These are phyloP conservation scores for Perognathus longimembris DNA, from an alignment of 2,113 vertebrate species.

Conservation along the genomic window DNA sequence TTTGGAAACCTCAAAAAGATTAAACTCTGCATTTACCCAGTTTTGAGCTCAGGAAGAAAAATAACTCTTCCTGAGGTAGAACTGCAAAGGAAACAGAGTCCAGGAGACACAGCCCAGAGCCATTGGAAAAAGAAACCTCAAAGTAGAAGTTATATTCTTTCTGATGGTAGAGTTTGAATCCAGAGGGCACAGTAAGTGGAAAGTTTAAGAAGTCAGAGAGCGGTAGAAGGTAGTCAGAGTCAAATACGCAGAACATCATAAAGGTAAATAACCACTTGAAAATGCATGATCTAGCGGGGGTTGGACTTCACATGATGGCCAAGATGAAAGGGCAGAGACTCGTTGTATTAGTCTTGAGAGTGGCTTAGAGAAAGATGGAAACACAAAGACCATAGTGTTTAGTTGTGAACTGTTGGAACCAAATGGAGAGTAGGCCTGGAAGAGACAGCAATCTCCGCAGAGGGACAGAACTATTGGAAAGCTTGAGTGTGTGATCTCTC, in stretches of 20 bases:
- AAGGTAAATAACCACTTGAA: not conserved
- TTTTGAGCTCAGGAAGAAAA: not conserved
- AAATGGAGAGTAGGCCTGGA: not conserved
- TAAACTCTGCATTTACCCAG: not conserved
- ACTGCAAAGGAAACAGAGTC: not conserved
- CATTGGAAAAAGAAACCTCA: not conserved
- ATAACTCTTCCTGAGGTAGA: not conserved
- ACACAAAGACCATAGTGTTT: not conserved
- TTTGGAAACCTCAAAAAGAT: not conserved
- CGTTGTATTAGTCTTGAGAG: not conserved
- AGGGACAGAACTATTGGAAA: not conserved
- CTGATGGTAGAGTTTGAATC: too few relatives aligned
- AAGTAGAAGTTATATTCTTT: not conserved
- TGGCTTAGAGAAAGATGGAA: not conserved
- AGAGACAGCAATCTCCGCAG: not conserved
- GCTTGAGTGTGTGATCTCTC: not conserved
- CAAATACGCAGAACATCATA: not conserved
- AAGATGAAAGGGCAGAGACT: not conserved
- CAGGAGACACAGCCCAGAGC: not conserved
- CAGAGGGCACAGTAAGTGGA: too few relatives aligned
- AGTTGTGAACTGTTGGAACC: not conserved
- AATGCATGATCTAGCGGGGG: not conserved
- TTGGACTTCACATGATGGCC: not conserved
- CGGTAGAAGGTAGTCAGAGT: not conserved
- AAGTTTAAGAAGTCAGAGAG: not conserved